A percentile compares a stretch with the other conserved stretches of the same genome.
phyloP scores from a whole-genome alignment of 2,113 vertebrate genomes.

The Gymnarchus niloticus region DNA sequence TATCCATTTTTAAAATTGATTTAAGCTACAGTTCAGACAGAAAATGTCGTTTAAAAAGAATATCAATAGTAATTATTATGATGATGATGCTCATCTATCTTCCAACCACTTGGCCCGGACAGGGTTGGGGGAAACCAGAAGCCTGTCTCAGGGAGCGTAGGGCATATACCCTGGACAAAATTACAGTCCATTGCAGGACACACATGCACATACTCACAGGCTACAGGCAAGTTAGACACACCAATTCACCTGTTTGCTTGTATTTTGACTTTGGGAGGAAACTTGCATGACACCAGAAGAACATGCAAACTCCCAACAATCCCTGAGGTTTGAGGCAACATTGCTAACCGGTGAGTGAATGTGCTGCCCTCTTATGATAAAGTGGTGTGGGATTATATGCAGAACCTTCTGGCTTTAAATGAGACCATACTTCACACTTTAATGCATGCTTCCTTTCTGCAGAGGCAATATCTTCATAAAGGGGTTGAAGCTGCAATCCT shows the following conservation, averaged over 20 bases:
- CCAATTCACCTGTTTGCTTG: not conserved
- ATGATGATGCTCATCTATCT: not conserved
- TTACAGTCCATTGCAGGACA: not conserved
- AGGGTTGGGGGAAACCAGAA: not conserved
- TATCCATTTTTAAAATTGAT: constrained; percentile 6
- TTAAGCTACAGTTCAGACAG: not conserved
- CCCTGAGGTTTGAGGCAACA: not conserved
- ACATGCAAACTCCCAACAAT: too few species aligned
- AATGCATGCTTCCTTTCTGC: not conserved
- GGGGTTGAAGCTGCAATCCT: not conserved
- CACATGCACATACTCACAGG: not conserved
- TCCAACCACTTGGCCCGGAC: not conserved
- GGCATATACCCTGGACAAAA: not conserved
- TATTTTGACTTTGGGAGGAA: not conserved
- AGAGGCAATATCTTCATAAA: not conserved
- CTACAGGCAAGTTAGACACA: not conserved
- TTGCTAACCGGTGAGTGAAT: not conserved
- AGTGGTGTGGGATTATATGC: not conserved
- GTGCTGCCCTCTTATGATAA: not conserved
- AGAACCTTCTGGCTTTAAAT: not conserved
- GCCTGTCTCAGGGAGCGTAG: not conserved
- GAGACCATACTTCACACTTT: not conserved
- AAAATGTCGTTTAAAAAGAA: not conserved
- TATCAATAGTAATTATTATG: not conserved
- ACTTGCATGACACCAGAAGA: not conserved